Evolutionary conservation across 2,113 vertebrate genomes (phyloP).

Genomic region (Hepsetus odoe): DNA sequence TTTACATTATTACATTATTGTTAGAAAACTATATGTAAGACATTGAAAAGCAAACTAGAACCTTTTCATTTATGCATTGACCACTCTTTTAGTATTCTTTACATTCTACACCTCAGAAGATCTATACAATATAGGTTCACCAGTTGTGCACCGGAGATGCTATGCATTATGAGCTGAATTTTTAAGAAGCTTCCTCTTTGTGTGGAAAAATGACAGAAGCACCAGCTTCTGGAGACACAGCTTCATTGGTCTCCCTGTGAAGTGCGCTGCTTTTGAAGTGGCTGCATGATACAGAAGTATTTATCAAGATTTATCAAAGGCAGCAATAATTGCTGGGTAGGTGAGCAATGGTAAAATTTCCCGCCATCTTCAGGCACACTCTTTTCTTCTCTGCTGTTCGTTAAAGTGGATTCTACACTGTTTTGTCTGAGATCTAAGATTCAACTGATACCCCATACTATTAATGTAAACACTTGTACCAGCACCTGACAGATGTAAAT

Average conservation of each 20-base stretch:
- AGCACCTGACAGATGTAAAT: too few species aligned
- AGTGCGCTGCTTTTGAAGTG: not conserved
- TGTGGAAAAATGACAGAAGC: not conserved
- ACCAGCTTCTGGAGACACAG: not conserved
- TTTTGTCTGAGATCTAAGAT: not conserved
- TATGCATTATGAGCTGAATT: not conserved
- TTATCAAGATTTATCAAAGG: not conserved
- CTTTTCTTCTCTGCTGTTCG: not conserved
- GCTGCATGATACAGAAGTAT: not conserved
- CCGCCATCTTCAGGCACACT: not conserved
- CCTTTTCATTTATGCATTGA: too few species aligned
- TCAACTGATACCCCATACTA: rapidly evolving
- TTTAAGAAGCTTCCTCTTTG: not conserved
- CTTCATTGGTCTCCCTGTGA: not conserved
- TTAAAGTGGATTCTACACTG: not conserved
- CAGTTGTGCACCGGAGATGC: too few species aligned
- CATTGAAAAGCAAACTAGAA: too few species aligned
- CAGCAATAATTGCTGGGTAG: not conserved
- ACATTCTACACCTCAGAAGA: too few species aligned
- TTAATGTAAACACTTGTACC: too few species aligned
- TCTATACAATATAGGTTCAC: too few species aligned
- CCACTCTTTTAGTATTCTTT: too few species aligned
- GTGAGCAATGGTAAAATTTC: not conserved
- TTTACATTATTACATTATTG: too few species aligned
- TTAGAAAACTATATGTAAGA: too few species aligned